Percentiles rank a stretch among this genome's conserved stretches.
These are phyloP conservation scores for Pungitius pungitius DNA, from an alignment of 2,113 vertebrate species.

Conservation along the genomic window DNA sequence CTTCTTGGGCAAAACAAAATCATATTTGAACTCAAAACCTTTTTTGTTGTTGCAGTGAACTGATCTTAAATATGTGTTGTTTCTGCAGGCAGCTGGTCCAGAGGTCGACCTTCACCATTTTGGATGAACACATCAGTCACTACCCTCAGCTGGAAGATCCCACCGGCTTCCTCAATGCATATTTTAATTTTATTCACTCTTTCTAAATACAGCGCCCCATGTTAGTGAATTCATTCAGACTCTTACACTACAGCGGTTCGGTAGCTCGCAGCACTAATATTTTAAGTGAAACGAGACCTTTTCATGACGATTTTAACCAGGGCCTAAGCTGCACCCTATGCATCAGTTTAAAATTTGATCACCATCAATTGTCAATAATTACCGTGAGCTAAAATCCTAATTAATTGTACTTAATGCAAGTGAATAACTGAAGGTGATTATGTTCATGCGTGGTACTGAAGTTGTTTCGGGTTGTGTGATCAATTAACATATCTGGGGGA, in stretches of 20 bases:
- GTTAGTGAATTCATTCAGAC: not conserved
- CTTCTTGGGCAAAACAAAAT: too few species aligned
- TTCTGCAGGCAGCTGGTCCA: constrained; percentile 85
- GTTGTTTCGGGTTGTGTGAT: constrained; percentile 5
- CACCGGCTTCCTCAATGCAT: constrained; percentile 90
- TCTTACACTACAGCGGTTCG: not conserved
- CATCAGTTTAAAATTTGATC: constrained; percentile 5
- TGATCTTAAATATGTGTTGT: not conserved
- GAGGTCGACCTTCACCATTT: constrained; percentile 86
- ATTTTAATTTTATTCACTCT: constrained; percentile 95
- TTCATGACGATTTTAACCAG: constrained; percentile 8
- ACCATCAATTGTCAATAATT: constrained; percentile 21
- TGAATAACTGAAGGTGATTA: not conserved
- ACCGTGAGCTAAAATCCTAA: constrained; percentile 2
- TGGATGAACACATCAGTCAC: constrained; percentile 95
- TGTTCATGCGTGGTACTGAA: constrained; percentile 6
- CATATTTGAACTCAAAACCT: too few species aligned
- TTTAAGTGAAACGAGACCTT: not conserved
- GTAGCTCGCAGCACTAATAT: not conserved
- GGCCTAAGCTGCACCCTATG: not conserved
- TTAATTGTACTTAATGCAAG: constrained; percentile 6
- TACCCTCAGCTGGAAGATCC: constrained; percentile 97
- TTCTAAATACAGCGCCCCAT: constrained; percentile 60
- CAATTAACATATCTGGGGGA: constrained; percentile 1
- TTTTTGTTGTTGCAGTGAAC: not conserved